Base-by-base conservation (phyloP, 1,140 invertebrate genomes). In the Drosophila bipectinata region DNA sequence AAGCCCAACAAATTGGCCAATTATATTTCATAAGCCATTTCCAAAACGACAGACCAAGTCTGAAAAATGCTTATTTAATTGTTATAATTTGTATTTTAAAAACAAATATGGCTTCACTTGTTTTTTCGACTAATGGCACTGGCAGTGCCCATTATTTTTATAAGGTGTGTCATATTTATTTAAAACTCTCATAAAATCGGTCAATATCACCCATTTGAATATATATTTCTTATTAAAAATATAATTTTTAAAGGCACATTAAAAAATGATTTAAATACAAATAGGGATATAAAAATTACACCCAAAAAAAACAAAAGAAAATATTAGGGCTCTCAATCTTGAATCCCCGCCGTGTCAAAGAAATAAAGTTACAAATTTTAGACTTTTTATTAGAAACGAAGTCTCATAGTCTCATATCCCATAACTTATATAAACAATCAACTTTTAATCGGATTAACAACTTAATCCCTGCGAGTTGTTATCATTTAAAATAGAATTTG, bases 11-110 rank as follows among this genome's bases (percentile, higher is more conserved):
- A 77, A 85, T 80, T 84, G 54, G 62, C 52, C 69, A 68, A 72
- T 88, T 87, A 68, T 69, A 81, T 71, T 61, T 56, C 61, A 75
- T 79, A 83, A 79, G 57, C 57, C 51, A 64, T 69, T 76, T n/a
- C 69, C 24, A 41, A 56, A 73, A 59, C 66, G 62, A 12, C 66
- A 8, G n/a, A 0, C 41, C 21, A 48, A 39, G 9, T 26, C 41
- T 49, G 57, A 51, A 28, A 74, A 63, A 49, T 62, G 76, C 45
- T 55, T 34, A 51, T 76, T 84, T 75, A 63, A 72, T 76, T 75
- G 32, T 32, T 52, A 53, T 76, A 79, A 83, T 76, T 84, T 72
- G 80, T 57, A 63, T 37, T 76, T 84, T 63, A 54, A 62, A 52
- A 39, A 39, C 30, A 45, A 51, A 52, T 52, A 72, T 60, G 68